Conservation (phyloP, 2,888 invertebrate genomes). For the Acleris laterana region DNA sequence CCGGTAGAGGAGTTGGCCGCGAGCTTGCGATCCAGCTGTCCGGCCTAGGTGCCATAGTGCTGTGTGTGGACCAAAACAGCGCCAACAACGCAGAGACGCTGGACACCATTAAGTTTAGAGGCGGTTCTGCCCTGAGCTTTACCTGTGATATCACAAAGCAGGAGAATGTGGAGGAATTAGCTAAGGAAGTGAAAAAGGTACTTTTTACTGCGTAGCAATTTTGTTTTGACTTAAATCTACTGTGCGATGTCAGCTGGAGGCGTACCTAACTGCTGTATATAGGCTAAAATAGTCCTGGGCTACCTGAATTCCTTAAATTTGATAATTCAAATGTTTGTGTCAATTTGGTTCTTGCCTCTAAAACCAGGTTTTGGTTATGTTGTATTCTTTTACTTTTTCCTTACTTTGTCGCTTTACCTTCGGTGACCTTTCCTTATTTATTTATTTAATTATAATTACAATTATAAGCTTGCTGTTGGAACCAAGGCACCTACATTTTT, state of each 20-base stretch:
- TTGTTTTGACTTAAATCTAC: too few species aligned
- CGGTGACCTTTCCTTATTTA: too few species aligned
- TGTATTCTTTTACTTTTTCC: too few species aligned
- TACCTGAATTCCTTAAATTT: too few species aligned
- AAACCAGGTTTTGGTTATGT: background rate
- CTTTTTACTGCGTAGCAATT: background rate
- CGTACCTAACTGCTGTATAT: background rate
- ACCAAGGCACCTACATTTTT: too few species aligned
- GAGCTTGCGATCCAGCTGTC: constrained; percentile 86
- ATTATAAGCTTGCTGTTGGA: too few species aligned
- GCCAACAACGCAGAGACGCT: constrained; percentile 78
- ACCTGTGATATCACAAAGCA: constrained; percentile 84
- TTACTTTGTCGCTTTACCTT: background rate
- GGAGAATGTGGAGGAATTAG: constrained; percentile 74
- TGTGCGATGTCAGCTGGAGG: background rate
- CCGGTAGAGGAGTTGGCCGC: constrained; percentile 87
- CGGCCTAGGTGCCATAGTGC: constrained; percentile 82
- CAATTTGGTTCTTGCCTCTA: background rate
- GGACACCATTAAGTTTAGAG: constrained; percentile 69
- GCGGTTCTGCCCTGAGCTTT: constrained; percentile 78
- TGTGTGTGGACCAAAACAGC: constrained; percentile 87
- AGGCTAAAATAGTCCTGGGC: too few species aligned
- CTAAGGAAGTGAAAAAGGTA: constrained; percentile 70
- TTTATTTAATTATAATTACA: too few species aligned
- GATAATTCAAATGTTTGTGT: background rate